Evolutionary conservation across 2,888 invertebrate genomes (phyloP), one percentile per base, ranked within the genome.

Genomic region (Belgica antarctica): DNA sequence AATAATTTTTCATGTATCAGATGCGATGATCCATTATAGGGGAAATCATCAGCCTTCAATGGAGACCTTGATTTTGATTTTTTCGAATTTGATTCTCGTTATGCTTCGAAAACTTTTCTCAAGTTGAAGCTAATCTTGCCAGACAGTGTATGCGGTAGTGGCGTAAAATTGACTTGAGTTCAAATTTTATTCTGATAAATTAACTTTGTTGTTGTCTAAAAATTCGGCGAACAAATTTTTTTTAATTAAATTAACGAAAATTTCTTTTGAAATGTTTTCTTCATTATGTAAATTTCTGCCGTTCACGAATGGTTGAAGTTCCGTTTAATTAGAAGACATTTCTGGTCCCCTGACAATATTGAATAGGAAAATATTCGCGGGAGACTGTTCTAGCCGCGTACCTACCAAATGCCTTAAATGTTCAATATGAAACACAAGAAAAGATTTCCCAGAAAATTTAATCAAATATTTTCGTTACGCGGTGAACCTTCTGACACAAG

Each of bases 251-350:
- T 52, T 52, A 52, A 17, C 19, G 19, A 12, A n/a, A 12, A n/a
- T 52, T 41, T 22, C 17, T 41, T 41, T 12, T 5, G 22, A 22
- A 52, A 52, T 19, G 7, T n/a, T n/a, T n/a, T 17, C 22, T 52
- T 22, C 19, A 52, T 52, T 52, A 52, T 52, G 52, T 52, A 52
- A 52, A 52, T 52, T 22, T 52, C 22, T 22, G n/a, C n/a, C n/a
- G 19, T 4, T 41, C n/a, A n/a, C 5, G 52, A 22, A 52, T 52
- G 19, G 52, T 19, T 10, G 22, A 52, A 52, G 22, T 52, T 22
- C n/a, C 52, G 2, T 52, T 52, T 52, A 52, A 52, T 52, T 52
- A 52, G 52, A 52, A 52, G 22, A 22, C 52, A 12, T 52, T 31
- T 52, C 22, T 22, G 2, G 7, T 17, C n/a, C 22, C 52, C 22